Percentiles rank a stretch among this genome's conserved stretches.
These are phyloP conservation scores for Eulithis prunata DNA, from an alignment of 2,888 invertebrate genomes.

Conservation along the genomic window DNA sequence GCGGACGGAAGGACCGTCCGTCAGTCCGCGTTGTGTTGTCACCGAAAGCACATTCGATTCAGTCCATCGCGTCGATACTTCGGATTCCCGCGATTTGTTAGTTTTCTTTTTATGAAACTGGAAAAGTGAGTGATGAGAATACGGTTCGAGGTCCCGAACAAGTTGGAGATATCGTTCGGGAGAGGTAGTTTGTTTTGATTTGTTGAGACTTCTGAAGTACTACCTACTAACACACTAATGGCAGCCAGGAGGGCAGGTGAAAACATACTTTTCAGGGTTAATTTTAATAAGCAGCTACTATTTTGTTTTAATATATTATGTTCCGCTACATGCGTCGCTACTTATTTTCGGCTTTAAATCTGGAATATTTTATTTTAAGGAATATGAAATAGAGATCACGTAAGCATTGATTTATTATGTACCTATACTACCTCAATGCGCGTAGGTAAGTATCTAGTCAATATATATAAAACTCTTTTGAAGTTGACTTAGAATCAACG, in stretches of 20 bases:
- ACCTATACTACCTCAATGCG: background rate
- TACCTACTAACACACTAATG: slow-evolving; percentile 14
- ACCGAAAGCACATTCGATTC: slow-evolving; percentile 68
- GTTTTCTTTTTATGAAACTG: slow-evolving; percentile 43
- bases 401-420: too few relatives aligned
- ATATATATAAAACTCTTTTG: too few relatives aligned
- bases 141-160: slow-evolving; percentile 81
- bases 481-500: too few relatives aligned
- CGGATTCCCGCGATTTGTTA: slow-evolving; percentile 38
- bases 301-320: slow-evolving; percentile 1
- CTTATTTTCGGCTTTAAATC: background rate
- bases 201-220: slow-evolving; percentile 39
- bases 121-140: slow-evolving; percentile 73
- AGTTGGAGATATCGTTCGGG: slow-evolving; percentile 80
- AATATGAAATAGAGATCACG: too few relatives aligned
- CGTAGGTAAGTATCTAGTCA: too few relatives aligned
- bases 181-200: slow-evolving; percentile 64
- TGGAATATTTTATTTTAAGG: too few relatives aligned
- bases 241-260: slow-evolving; percentile 35
- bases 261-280: slow-evolving; percentile 14
- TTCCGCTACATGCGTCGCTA: background rate
- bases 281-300: slow-evolving; percentile 15
- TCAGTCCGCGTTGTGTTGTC: slow-evolving; percentile 72
- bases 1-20: slow-evolving; percentile 66
- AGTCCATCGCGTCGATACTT: slow-evolving; percentile 58